Base-by-base conservation (phyloP, 1,140 invertebrate species). In the Drosophila asahinai region DNA sequence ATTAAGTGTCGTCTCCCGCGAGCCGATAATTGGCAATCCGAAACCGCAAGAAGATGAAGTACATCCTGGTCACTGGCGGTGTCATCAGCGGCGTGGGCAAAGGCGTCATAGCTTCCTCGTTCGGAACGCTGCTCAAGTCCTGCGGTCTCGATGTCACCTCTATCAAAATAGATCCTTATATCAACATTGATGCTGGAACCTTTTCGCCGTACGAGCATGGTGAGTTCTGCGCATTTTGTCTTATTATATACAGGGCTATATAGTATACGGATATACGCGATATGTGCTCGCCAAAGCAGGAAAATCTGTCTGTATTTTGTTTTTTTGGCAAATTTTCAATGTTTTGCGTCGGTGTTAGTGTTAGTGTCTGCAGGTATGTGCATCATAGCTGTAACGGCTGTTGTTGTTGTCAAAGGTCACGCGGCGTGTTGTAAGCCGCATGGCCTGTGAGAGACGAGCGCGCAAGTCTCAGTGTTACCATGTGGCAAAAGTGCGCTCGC, bases 111-210 rank as follows among this genome's bases (percentile, higher is more conserved):
- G 97, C 98, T 12, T 98, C 97, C 92, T 98, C 97, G 65, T 96
- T 99, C 92, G 99, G 99, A 15, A 98, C 98, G 25, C 96, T 99
- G 77, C 94, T 99, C 5, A 99, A 99, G 94, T 96, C 97, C 71
- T 97, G 97, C 92, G 98, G 98, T 5, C 96, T 99, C 52, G 95
- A 96, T 92, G 98, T 99, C 5, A 99, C 98, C 25, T 97, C 97
- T 15, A 99, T 99, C 81, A 99, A 99, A 95, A 99, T 99, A 90
- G 99, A 99, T 93, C 99, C 99, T 0, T 99, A 99, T 92, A 98
- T 99, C 57, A 99, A 99, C 93, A 98, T 99, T 77, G 99, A 99
- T 94, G 99, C 99, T 81, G 98, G 98, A 76, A 99, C 98, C 45
- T 99, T 99, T 94, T 99, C 98, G 2, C 99, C 99, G 0, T 99